phyloP scores from a whole-genome alignment of 1,140 invertebrate species.

The Matsumurasca onukii region DNA sequence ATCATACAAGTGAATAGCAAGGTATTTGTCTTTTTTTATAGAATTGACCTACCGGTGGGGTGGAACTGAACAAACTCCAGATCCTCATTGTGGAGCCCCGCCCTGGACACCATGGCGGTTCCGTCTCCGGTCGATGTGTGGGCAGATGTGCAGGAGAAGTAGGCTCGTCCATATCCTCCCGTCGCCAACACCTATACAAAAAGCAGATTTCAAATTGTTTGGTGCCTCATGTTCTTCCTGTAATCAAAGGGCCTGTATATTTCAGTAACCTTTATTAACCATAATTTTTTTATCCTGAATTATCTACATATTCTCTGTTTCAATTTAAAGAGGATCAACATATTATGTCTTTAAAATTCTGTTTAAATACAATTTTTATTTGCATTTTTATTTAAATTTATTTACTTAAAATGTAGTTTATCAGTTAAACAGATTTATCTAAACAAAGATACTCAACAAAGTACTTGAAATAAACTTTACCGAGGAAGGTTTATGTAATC shows the following conservation, averaged over 20 bases:
- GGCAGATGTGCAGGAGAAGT: constrained; percentile 82
- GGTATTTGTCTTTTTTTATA: too few species aligned
- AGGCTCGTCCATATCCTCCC: constrained; percentile 68
- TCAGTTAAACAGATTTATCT: too few species aligned
- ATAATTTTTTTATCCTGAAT: neutral
- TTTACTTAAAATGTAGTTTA: too few species aligned
- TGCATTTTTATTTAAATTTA: too few species aligned
- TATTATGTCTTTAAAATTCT: too few species aligned
- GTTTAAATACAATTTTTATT: too few species aligned
- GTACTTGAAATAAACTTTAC: too few species aligned
- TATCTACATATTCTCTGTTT: neutral
- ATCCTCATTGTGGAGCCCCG: constrained; percentile 71
- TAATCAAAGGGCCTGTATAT: neutral
- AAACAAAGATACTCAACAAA: too few species aligned
- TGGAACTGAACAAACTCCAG: constrained; percentile 91
- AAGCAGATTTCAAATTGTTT: neutral
- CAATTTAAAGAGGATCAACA: too few species aligned
- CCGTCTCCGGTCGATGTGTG: constrained; percentile 88
- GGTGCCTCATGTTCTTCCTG: neutral
- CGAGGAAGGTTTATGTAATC: too few species aligned
- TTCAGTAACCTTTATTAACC: neutral
- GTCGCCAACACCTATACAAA: constrained; percentile 54
- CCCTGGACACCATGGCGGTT: constrained; percentile 72
- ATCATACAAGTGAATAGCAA: too few species aligned
- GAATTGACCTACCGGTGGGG: constrained; percentile 63